These are phyloP conservation scores for Epinephelus moara DNA, from an alignment of 2,113 vertebrate species.

Conservation along the genomic window DNA sequence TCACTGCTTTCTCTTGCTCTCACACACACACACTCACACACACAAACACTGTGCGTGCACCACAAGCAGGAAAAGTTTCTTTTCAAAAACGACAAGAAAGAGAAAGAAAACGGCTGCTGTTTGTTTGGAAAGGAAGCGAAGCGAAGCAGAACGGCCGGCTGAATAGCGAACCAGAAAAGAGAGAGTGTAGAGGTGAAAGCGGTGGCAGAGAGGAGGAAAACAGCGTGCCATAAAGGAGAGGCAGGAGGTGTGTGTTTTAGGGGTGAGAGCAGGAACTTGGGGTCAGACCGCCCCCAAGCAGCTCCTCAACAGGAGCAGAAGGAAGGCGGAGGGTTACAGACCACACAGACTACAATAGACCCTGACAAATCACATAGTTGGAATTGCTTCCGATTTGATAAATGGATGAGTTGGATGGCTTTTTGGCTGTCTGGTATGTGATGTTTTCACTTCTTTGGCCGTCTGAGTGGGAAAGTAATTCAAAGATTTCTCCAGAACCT, in stretches of 20 bases:
- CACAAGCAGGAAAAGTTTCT: slow-evolving; percentile 37
- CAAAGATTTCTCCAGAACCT: slow-evolving; percentile 27
- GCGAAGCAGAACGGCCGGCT: slow-evolving; percentile 59
- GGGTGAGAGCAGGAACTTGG: slow-evolving; percentile 49
- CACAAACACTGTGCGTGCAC: not conserved
- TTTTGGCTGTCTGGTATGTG: slow-evolving; percentile 31
- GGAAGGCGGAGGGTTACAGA: slow-evolving; percentile 12
- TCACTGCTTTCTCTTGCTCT: slow-evolving; percentile 34
- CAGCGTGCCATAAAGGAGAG: slow-evolving; percentile 60
- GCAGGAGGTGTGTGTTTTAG: slow-evolving; percentile 58
- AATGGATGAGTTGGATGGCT: slow-evolving; percentile 24
- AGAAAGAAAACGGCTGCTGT: slow-evolving; percentile 1
- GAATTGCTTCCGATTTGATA: slow-evolving; percentile 42
- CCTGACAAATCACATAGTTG: slow-evolving; percentile 54
- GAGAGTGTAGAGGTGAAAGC: slow-evolving; percentile 54
- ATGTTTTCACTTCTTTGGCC: slow-evolving; percentile 41
- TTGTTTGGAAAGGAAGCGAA: slow-evolving; percentile 73
- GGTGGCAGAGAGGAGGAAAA: slow-evolving; percentile 31
- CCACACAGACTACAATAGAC: slow-evolving; percentile 58
- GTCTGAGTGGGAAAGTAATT: slow-evolving; percentile 29
- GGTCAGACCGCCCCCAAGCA: slow-evolving; percentile 54
- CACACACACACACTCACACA: slow-evolving; percentile 35
- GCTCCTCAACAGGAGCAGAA: slow-evolving; percentile 31
- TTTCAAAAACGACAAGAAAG: slow-evolving; percentile 46
- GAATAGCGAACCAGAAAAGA: slow-evolving; percentile 56